Evolutionary conservation across 1,140 invertebrate species (phyloP).

Genomic region (Bombus ignitus): DNA sequence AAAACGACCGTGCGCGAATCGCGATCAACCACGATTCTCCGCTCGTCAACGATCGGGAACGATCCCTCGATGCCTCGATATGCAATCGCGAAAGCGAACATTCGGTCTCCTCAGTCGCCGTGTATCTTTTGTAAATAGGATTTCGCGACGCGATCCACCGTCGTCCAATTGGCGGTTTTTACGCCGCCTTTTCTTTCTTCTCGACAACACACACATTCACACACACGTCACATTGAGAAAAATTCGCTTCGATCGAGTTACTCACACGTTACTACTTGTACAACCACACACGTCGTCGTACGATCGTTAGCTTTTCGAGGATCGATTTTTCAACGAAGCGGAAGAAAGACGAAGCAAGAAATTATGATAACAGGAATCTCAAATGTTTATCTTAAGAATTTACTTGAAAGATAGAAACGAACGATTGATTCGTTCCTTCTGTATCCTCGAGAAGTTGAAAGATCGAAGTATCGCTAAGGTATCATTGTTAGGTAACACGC

Average conservation of each 20-base stretch:
- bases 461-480: constrained; percentile 28
- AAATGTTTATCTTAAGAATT: neutral
- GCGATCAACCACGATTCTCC: constrained; percentile 29
- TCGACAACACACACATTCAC: neutral
- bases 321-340: neutral
- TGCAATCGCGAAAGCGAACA: neutral
- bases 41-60: constrained; percentile 33
- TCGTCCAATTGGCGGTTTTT: constrained; percentile 7
- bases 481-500: constrained; percentile 38
- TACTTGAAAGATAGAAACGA: too few species aligned
- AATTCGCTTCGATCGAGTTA: constrained; percentile 35
- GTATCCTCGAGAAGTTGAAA: constrained; percentile 13
- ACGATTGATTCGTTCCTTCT: neutral
- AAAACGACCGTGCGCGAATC: constrained; percentile 16
- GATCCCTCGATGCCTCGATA: constrained; percentile 47
- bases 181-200: neutral
- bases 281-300: neutral
- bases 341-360: too few species aligned
- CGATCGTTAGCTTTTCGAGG: constrained; percentile 14
- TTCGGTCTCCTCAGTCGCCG: constrained; percentile 18
- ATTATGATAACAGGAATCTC: neutral
- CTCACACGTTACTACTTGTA: constrained; percentile 8
- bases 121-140: constrained; percentile 54
- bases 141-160: constrained; percentile 5
- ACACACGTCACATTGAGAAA: neutral